phyloP scores from a whole-genome alignment of 2,888 invertebrate species.

The Nomada ferruginata region DNA sequence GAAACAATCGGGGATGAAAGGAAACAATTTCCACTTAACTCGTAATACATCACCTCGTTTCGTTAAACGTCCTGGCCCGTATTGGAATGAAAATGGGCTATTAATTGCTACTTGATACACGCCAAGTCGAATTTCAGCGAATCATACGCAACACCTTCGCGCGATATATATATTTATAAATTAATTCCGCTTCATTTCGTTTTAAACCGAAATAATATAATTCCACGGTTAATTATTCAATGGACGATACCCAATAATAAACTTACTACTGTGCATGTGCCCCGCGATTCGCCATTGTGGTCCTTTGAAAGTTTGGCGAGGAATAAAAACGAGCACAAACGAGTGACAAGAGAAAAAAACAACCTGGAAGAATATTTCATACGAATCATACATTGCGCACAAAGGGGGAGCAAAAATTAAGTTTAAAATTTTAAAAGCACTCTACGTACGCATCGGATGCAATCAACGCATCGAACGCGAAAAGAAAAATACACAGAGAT shows the following conservation, averaged over 20 bases:
- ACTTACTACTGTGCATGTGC: neutral
- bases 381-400: neutral
- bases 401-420: neutral
- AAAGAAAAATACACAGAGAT: neutral
- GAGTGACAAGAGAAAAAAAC: neutral
- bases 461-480: slow-evolving; percentile 8
- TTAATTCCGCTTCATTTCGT: neutral
- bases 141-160: too few species aligned
- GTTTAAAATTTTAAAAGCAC: neutral
- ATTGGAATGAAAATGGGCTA: slow-evolving; percentile 9
- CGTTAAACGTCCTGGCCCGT: neutral
- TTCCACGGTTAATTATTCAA: neutral
- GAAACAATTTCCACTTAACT: neutral
- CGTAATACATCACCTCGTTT: slow-evolving; percentile 1
- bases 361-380: neutral
- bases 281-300: slow-evolving; percentile 1
- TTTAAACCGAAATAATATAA: neutral
- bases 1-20: neutral
- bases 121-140: neutral
- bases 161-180: slow-evolving; percentile 3
- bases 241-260: neutral
- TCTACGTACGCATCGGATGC: neutral
- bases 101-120: slow-evolving; percentile 7
- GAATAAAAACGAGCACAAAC: slow-evolving; percentile 4
- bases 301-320: neutral